Conservation (phyloP, 2,113 vertebrate genomes). For the Noctilio leporinus region DNA sequence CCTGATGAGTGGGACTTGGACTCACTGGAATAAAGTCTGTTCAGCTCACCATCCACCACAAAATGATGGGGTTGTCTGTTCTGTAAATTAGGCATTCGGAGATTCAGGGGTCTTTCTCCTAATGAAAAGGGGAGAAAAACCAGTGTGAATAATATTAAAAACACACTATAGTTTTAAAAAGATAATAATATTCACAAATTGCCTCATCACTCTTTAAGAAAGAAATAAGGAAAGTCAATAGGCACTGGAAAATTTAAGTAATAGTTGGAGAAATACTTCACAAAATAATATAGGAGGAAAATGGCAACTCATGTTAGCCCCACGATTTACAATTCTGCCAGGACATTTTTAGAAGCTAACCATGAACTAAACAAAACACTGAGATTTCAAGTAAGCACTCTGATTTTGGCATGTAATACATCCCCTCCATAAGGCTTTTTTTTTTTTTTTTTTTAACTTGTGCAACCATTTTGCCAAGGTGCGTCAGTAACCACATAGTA, state of each 20-base stretch:
- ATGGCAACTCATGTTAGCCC: background rate
- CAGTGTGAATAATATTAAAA: background rate
- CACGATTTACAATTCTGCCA: background rate
- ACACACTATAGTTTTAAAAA: background rate
- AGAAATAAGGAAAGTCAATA: background rate
- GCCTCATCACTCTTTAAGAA: background rate
- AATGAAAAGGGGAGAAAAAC: background rate
- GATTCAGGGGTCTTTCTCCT: slow-evolving; percentile 92
- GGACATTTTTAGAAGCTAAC: background rate
- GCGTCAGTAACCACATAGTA: background rate
- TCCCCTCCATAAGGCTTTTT: background rate
- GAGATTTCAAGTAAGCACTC: background rate
- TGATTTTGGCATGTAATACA: background rate
- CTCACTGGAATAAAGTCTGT: slow-evolving; percentile 85
- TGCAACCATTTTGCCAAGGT: background rate
- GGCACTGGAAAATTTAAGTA: background rate
- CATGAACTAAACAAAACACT: background rate
- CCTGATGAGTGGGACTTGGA: slow-evolving; percentile 83
- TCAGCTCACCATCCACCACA: slow-evolving; percentile 83
- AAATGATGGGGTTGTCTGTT: slow-evolving; percentile 82
- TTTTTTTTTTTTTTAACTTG: slow-evolving; percentile 4
- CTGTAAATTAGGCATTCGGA: slow-evolving; percentile 84
- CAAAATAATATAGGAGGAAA: slow-evolving; percentile 14
- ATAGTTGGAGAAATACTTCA: background rate
- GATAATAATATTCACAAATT: background rate